These are phyloP conservation scores for Megaceryle alcyon DNA, from an alignment of 2,797 vertebrate species.

Conservation along the genomic window DNA sequence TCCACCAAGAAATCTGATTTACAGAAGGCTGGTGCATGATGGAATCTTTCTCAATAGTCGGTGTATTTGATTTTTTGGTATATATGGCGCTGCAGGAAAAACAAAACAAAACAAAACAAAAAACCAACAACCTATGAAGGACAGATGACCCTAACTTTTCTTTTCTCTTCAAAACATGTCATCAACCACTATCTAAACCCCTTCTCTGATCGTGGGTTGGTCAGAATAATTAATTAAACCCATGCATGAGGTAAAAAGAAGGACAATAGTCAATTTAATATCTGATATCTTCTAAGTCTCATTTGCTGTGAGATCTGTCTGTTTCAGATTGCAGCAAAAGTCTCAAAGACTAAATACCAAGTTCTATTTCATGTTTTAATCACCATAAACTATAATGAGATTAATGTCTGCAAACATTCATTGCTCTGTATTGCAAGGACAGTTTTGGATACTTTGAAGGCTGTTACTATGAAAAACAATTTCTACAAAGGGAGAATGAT, in stretches of 20 bases:
- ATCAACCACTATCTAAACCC: neutral
- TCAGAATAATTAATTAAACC: neutral
- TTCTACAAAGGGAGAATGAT: neutral
- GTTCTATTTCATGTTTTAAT: conserved; percentile 43
- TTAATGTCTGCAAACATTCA: conserved; percentile 36
- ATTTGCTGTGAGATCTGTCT: neutral
- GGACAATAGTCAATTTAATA: neutral
- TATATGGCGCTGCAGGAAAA: neutral
- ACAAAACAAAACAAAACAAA: neutral
- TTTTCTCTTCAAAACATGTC: neutral
- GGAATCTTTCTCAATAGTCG: neutral
- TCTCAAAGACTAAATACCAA: neutral
- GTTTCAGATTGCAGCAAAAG: neutral
- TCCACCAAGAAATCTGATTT: neutral
- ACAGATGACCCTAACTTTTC: neutral
- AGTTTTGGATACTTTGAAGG: conserved; percentile 35
- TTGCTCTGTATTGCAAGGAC: neutral
- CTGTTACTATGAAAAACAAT: conserved; percentile 39
- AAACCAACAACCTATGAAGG: neutral
- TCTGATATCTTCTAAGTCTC: neutral
- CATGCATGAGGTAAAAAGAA: neutral
- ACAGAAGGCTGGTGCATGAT: accelerated
- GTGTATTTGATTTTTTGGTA: neutral
- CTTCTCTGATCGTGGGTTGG: neutral
- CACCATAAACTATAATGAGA: neutral